Percentiles rank a stretch among this genome's conserved stretches.
Conservation (phyloP, 2,113 vertebrate genomes). For the Arvicanthis niloticus region DNA sequence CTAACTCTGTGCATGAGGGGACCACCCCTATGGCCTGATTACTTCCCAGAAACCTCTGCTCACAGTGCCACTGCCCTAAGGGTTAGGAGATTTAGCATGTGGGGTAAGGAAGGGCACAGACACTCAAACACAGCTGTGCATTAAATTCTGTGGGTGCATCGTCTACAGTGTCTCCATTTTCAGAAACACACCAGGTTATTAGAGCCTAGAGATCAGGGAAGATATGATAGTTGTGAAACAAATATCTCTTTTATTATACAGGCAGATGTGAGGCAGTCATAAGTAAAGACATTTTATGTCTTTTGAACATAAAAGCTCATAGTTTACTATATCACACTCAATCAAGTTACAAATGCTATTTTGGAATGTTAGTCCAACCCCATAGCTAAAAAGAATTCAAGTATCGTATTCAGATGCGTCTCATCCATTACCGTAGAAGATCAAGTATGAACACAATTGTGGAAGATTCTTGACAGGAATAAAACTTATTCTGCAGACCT, state of each 20-base stretch:
- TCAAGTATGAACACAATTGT: neutral
- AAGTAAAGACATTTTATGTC: conserved; percentile 30
- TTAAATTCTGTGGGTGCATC: neutral
- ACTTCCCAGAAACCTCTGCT: neutral
- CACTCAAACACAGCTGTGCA: neutral
- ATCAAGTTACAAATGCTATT: neutral
- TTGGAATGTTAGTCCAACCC: neutral
- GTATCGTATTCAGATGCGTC: neutral
- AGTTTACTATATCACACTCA: neutral
- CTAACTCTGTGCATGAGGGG: neutral
- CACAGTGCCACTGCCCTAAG: neutral
- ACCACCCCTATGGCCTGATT: no score
- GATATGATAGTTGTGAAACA: neutral
- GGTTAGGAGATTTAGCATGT: neutral
- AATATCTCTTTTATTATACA: neutral
- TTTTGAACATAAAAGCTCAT: conserved; percentile 19
- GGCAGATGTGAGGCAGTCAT: neutral
- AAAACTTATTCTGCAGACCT: neutral
- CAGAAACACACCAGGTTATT: neutral
- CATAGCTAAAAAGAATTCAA: neutral
- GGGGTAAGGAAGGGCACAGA: neutral
- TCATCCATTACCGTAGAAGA: neutral
- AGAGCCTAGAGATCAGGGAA: neutral
- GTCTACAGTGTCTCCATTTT: neutral
- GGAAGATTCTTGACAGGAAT: neutral